These are phyloP conservation scores for Cyclopterus lumpus DNA, from an alignment of 2,797 vertebrate genomes.

Conservation along the genomic window DNA sequence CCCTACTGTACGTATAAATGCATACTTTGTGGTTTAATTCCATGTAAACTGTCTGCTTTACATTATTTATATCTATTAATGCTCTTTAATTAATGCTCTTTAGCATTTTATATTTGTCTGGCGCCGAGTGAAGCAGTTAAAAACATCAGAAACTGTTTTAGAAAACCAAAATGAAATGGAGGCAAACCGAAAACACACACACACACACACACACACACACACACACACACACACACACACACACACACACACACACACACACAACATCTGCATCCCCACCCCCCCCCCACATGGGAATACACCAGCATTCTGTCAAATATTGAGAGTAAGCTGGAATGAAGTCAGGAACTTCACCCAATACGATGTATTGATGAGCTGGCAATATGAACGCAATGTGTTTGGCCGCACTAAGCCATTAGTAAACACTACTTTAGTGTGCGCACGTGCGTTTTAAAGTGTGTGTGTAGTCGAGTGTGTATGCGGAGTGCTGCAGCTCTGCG, in stretches of 20 bases:
- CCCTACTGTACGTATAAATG: neutral
- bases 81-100: slow-evolving; percentile 19
- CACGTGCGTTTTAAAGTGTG: neutral
- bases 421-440: slow-evolving; percentile 4
- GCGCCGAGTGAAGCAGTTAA: slow-evolving; percentile 2
- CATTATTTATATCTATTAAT: slow-evolving; percentile 25
- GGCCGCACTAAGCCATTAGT: slow-evolving; percentile 48
- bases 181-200: slow-evolving; percentile 27
- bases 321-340: slow-evolving; percentile 53
- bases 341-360: slow-evolving; percentile 60
- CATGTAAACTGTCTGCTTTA: slow-evolving; percentile 32
- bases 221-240: slow-evolving; percentile 2
- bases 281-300: slow-evolving; percentile 39
- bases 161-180: slow-evolving; percentile 35
- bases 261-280: slow-evolving; percentile 39
- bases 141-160: slow-evolving; percentile 18
- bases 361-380: slow-evolving; percentile 52
- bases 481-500: slow-evolving; percentile 19
- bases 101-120: slow-evolving; percentile 26
- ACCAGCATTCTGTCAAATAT: slow-evolving; percentile 43
- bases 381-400: slow-evolving; percentile 46
- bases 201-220: slow-evolving; percentile 11
- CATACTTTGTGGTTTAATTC: slow-evolving; percentile 25
- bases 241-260: slow-evolving; percentile 8
- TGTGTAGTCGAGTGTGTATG: neutral